Evolutionary conservation across 1,140 invertebrate genomes (phyloP).

Genomic region (Brachionus angularis): DNA sequence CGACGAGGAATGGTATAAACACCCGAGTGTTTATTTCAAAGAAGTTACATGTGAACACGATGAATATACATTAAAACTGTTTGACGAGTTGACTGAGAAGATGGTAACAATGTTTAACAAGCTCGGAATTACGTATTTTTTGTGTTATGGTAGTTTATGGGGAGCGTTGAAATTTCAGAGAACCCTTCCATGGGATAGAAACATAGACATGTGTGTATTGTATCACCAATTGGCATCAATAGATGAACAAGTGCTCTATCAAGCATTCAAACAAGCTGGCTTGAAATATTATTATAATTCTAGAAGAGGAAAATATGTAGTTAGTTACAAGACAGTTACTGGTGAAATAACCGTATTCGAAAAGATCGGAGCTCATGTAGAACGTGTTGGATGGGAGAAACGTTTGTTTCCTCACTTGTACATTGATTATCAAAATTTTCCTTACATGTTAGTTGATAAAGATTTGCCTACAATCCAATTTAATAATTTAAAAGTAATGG

Average conservation of each 20-base stretch:
- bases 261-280: slow-evolving; percentile 52
- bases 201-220: slow-evolving; percentile 59
- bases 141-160: slow-evolving; percentile 63
- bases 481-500: slow-evolving; percentile 57
- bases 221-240: slow-evolving; percentile 56
- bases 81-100: not conserved
- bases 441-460: slow-evolving; percentile 59
- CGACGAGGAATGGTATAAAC: slow-evolving; percentile 30
- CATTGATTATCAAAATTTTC: slow-evolving; percentile 63
- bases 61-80: slow-evolving; percentile 1
- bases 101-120: slow-evolving; percentile 47
- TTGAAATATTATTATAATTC: slow-evolving; percentile 56
- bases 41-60: slow-evolving; percentile 12
- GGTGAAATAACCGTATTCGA: slow-evolving; percentile 57
- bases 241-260: slow-evolving; percentile 56
- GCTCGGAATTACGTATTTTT: slow-evolving; percentile 56
- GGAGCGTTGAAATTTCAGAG: slow-evolving; percentile 58
- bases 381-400: slow-evolving; percentile 63
- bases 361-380: slow-evolving; percentile 55
- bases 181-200: slow-evolving; percentile 59
- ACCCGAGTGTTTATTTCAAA: slow-evolving; percentile 10
- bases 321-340: slow-evolving; percentile 47
- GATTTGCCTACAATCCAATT: slow-evolving; percentile 61
- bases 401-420: slow-evolving; percentile 63
- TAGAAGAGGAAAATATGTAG: slow-evolving; percentile 56